Conservation (phyloP, 2,797 vertebrate genomes). For the Paramormyrops hopkinsi region DNA sequence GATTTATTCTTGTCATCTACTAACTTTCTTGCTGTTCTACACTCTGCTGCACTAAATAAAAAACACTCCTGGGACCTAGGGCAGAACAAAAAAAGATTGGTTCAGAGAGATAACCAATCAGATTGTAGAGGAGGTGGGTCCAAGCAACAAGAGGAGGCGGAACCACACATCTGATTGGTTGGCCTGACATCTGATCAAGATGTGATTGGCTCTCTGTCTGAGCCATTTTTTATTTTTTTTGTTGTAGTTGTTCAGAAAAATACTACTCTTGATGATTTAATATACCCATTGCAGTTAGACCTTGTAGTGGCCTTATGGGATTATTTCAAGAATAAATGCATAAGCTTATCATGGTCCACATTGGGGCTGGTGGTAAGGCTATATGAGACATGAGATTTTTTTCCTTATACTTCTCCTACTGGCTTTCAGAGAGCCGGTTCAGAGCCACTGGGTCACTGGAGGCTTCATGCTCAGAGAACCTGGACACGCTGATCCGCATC, state of each 20-base stretch:
- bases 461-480: conserved; percentile 51
- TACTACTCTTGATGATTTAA: neutral
- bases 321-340: neutral
- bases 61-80: neutral
- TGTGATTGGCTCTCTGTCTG: neutral
- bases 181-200: neutral
- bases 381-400: neutral
- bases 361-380: neutral
- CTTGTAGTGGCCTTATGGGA: neutral
- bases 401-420: neutral
- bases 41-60: neutral
- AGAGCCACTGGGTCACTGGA: conserved; percentile 49
- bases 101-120: neutral
- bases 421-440: conserved; percentile 74
- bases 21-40: neutral
- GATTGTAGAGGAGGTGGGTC: neutral
- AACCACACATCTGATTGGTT: neutral
- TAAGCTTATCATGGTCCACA: neutral
- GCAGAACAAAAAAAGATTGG: neutral
- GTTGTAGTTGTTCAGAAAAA: neutral
- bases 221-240: neutral
- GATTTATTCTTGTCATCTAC: neutral
- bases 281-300: neutral
- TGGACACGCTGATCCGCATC: conserved; percentile 74
- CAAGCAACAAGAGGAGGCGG: neutral